A percentile compares a stretch with the other conserved stretches of the same genome.
phyloP scores from a whole-genome alignment of 2,888 invertebrate genomes.

The Pachycephus smyrnensis region DNA sequence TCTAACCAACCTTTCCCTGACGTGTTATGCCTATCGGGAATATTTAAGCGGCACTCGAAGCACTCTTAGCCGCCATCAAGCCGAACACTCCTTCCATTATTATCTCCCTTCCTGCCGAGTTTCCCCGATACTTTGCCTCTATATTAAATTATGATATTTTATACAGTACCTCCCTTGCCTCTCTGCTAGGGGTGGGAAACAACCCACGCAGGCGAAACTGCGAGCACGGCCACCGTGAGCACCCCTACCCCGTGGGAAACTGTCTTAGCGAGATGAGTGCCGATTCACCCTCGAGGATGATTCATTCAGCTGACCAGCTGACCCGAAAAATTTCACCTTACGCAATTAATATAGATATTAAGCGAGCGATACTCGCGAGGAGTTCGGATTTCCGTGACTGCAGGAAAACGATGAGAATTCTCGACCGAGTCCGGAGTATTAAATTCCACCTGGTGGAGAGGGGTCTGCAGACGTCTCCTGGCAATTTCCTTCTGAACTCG shows the following conservation, averaged over 20 bases:
- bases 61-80: constrained; percentile 30
- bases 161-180: background rate
- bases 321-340: background rate
- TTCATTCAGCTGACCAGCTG: too few species aligned
- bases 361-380: background rate
- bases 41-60: constrained; percentile 43
- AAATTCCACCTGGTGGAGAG: background rate
- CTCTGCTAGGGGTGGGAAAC: background rate
- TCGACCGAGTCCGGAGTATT: background rate
- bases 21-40: constrained; percentile 30
- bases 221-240: background rate
- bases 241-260: background rate
- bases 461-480: background rate
- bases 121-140: constrained; percentile 49
- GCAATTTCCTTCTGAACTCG: background rate
- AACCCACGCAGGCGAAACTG: background rate
- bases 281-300: background rate
- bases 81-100: constrained; percentile 37
- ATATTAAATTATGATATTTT: constrained; percentile 50
- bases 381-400: background rate
- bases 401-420: background rate
- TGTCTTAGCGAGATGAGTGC: background rate
- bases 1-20: background rate
- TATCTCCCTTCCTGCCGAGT: constrained; percentile 37
- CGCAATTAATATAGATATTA: background rate